These are phyloP conservation scores for Lytechinus pictus DNA, from an alignment of 35 echinoderm and acorn worm species.

Conservation along the genomic window DNA sequence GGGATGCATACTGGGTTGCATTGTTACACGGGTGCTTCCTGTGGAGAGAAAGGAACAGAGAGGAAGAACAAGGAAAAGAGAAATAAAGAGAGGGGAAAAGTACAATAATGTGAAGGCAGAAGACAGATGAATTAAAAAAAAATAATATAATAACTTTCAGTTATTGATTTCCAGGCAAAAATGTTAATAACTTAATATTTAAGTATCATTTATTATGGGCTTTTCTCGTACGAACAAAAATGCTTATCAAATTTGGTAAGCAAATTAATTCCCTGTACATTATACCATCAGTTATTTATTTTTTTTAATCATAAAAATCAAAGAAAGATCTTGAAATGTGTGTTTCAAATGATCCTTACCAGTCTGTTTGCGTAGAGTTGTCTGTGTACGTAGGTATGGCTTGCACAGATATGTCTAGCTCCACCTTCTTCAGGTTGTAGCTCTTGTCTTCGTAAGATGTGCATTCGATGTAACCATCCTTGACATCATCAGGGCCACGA, in stretches of 20 bases:
- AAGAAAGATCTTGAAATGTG: not conserved
- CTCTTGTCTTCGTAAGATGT: conserved; percentile 92
- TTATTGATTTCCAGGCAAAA: too few relatives aligned
- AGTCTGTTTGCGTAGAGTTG: conserved; percentile 91
- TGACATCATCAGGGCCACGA: conserved; percentile 87
- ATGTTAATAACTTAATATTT: too few relatives aligned
- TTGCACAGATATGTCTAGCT: conserved; percentile 74
- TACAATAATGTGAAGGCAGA: not conserved
- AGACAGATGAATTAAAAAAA: too few relatives aligned
- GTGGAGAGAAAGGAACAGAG: not conserved
- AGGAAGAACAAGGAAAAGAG: not conserved
- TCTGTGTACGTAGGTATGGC: conserved; percentile 76
- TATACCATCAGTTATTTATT: too few relatives aligned
- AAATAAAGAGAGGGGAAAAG: not conserved
- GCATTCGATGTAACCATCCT: conserved; percentile 99
- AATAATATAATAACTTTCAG: too few relatives aligned
- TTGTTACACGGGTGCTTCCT: conserved; percentile 97
- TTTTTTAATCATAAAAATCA: too few relatives aligned
- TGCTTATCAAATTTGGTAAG: too few relatives aligned
- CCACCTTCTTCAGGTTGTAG: conserved; percentile 87
- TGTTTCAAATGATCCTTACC: conserved; percentile 58
- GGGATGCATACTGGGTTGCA: conserved; percentile 76
- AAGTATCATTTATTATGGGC: too few relatives aligned
- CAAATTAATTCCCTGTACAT: too few relatives aligned
- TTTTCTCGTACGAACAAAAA: too few relatives aligned